phyloP scores from a whole-genome alignment of 2,888 invertebrate species.

The Venusia cambrica region DNA sequence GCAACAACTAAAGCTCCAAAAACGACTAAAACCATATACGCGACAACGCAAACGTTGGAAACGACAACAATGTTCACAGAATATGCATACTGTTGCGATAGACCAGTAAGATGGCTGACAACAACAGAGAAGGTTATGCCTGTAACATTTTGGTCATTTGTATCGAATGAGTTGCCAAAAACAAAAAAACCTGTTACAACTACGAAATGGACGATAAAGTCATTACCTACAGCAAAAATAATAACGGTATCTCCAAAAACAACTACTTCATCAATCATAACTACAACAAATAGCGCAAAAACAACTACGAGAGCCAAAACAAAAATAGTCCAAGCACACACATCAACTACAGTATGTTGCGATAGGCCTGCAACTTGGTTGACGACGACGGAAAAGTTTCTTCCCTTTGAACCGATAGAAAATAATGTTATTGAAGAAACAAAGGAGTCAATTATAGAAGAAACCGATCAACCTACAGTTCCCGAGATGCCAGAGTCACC shows the following conservation, averaged over 20 bases:
- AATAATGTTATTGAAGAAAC: background rate
- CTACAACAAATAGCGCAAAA: background rate
- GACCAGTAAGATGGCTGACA: no score
- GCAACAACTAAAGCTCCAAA: no score
- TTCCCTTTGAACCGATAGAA: conserved; percentile 1
- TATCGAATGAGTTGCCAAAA: no score
- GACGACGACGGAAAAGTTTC: conserved; percentile 23
- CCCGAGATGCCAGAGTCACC: background rate
- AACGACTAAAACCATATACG: no score
- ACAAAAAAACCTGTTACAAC: conserved; percentile 8
- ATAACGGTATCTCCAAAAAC: conserved; percentile 1
- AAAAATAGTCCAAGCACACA: background rate
- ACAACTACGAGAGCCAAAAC: conserved; percentile 8
- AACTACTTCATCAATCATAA: background rate
- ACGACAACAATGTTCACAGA: no score
- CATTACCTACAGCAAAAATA: background rate
- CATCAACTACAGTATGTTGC: conserved; percentile 28
- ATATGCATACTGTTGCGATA: no score
- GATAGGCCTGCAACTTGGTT: conserved; percentile 36
- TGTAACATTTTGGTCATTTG: no score
- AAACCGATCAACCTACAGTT: background rate
- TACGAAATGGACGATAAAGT: conserved; percentile 2
- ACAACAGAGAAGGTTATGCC: no score
- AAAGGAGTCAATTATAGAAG: background rate
- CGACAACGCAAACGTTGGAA: no score